Conservation (phyloP, 2,888 invertebrate genomes). For the Sminthurinus aureus region DNA sequence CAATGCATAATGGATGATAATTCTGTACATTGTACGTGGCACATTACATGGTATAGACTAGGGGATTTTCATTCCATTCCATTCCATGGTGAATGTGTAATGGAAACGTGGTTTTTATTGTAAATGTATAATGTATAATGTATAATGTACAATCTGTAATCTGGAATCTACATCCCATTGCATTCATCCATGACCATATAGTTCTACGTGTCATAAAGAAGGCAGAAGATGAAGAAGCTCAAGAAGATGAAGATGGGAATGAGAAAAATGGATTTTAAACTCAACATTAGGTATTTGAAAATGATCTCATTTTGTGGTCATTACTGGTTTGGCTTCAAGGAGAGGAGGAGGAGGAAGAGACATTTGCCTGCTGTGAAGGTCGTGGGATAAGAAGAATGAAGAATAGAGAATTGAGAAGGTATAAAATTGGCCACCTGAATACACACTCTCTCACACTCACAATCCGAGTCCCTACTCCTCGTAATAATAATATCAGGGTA, state of each 20-base stretch:
- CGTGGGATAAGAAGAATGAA: conserved; percentile 34
- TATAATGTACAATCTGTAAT: no score
- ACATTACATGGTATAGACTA: background rate
- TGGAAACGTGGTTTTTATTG: conserved; percentile 1
- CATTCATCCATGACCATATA: background rate
- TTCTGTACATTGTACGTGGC: background rate
- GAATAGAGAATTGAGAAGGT: background rate
- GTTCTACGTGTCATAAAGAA: background rate
- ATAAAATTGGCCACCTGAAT: conserved; percentile 33
- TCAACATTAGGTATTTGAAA: background rate
- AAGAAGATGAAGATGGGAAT: background rate
- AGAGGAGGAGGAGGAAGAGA: conserved; percentile 14
- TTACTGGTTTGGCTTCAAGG: conserved; percentile 18
- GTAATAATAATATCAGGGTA: background rate
- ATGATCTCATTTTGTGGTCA: conserved; percentile 40
- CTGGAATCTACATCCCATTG: no score
- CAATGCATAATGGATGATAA: background rate
- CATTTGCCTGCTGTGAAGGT: conserved; percentile 39
- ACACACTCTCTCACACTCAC: background rate
- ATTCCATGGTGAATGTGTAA: background rate
- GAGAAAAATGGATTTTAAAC: no score
- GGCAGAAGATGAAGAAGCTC: background rate
- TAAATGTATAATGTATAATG: background rate
- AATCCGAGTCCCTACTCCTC: no score
- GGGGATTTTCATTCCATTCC: background rate